A percentile compares a stretch with the other conserved stretches of the same genome.
Conservation (phyloP, 2,113 vertebrate genomes). For the Clarias batrachus region DNA sequence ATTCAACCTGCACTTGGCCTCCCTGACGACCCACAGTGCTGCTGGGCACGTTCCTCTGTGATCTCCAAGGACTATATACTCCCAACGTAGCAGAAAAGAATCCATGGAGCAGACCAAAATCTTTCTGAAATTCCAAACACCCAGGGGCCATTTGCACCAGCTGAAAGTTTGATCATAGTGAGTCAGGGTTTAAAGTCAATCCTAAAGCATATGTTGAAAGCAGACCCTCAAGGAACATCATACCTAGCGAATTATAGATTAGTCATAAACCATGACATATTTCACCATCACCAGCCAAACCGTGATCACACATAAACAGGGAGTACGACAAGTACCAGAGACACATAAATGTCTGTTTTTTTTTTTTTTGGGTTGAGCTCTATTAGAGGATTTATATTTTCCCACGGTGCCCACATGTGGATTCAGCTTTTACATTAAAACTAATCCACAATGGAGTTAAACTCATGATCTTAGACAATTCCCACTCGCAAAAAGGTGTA, state of each 20-base stretch:
- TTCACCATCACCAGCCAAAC: not conserved
- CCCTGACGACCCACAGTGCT: slow-evolving; percentile 31
- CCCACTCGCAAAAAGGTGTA: not conserved
- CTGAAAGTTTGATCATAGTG: slow-evolving; percentile 2
- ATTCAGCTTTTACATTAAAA: not conserved
- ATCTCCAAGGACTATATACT: slow-evolving; percentile 32
- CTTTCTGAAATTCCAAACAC: not conserved
- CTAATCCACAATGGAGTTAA: not conserved
- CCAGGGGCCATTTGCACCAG: not conserved
- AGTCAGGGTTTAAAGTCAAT: not conserved
- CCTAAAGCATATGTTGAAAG: not conserved
- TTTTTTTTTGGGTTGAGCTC: not conserved
- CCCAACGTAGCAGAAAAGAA: slow-evolving; percentile 19
- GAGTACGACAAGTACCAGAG: not conserved
- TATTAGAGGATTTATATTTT: not conserved
- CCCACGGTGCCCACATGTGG: not conserved
- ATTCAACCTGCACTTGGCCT: slow-evolving; percentile 31
- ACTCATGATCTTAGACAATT: not conserved
- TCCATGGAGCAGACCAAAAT: slow-evolving; percentile 2
- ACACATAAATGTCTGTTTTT: not conserved
- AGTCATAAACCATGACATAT: not conserved
- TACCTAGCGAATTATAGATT: not conserved
- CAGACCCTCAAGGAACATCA: not conserved
- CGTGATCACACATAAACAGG: not conserved
- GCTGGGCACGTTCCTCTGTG: slow-evolving; percentile 42